Percentiles rank a stretch among this genome's conserved stretches.
Conservation (phyloP, 2,888 invertebrate genomes). For the Eubasilissa splendida region DNA sequence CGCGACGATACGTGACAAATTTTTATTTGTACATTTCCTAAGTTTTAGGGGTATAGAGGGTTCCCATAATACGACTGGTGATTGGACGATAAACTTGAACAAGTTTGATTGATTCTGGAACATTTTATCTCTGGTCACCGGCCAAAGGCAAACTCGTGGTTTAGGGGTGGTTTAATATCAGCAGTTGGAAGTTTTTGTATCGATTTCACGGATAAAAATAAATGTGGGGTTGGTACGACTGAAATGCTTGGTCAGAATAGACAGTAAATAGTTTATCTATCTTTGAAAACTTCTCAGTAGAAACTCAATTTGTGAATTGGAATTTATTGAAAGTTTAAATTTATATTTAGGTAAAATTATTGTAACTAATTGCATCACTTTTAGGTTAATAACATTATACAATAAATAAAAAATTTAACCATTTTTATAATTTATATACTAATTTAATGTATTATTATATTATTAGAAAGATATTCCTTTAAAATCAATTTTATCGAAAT, state of each 20-base stretch:
- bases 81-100: constrained; percentile 52
- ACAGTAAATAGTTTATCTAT: neutral
- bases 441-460: too few relatives aligned
- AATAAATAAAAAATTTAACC: too few relatives aligned
- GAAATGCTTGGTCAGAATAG: constrained; percentile 5
- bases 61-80: constrained; percentile 45
- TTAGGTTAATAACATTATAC: too few relatives aligned
- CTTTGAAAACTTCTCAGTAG: too few relatives aligned
- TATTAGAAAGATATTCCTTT: too few relatives aligned
- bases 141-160: neutral
- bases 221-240: constrained; percentile 1
- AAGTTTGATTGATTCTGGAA: constrained; percentile 52
- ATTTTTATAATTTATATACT: too few relatives aligned
- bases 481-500: too few relatives aligned
- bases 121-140: constrained; percentile 34
- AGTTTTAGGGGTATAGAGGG: constrained; percentile 45
- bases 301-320: too few relatives aligned
- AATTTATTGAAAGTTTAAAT: too few relatives aligned
- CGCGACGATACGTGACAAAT: constrained; percentile 48
- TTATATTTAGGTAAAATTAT: too few relatives aligned
- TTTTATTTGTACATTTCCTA: constrained; percentile 52
- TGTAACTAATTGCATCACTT: too few relatives aligned
- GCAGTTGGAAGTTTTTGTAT: constrained; percentile 13
- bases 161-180: constrained; percentile 26
- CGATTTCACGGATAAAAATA: constrained; percentile 5